These are phyloP conservation scores for Carassius gibelio DNA, from an alignment of 2,113 vertebrate genomes.

Conservation along the genomic window DNA sequence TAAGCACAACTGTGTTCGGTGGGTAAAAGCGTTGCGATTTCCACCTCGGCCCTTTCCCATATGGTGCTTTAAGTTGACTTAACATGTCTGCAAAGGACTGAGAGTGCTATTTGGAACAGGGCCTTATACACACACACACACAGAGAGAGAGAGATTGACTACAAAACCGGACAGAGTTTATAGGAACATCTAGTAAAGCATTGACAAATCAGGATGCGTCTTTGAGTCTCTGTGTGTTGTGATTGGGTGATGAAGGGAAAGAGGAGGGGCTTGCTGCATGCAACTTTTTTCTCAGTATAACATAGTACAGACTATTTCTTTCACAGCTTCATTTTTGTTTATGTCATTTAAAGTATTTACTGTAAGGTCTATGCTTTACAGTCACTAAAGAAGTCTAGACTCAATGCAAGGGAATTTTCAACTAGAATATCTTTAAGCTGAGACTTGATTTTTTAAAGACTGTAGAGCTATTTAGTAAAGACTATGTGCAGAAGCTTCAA, in stretches of 20 bases:
- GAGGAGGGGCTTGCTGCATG: conserved; percentile 63
- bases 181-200: background rate
- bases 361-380: too few relatives aligned
- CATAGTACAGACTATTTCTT: too few relatives aligned
- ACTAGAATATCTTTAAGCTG: too few relatives aligned
- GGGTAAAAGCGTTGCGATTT: background rate
- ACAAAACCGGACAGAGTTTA: background rate
- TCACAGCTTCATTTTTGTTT: too few relatives aligned
- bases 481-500: too few relatives aligned
- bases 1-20: background rate
- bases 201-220: background rate
- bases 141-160: background rate
- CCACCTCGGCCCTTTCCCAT: background rate
- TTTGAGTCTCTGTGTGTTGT: conserved; percentile 29
- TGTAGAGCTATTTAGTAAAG: too few relatives aligned
- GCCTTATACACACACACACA: background rate
- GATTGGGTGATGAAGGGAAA: conserved; percentile 12
- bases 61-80: background rate
- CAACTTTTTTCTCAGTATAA: too few relatives aligned
- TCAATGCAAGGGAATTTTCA: too few relatives aligned
- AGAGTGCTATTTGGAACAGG: conserved; percentile 4
- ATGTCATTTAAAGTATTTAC: too few relatives aligned
- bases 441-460: too few relatives aligned
- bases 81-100: background rate
- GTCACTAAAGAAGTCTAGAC: too few relatives aligned